Evolutionary conservation across 2,888 invertebrate species (phyloP).

Genomic region (Andrena haemorrhoa): DNA sequence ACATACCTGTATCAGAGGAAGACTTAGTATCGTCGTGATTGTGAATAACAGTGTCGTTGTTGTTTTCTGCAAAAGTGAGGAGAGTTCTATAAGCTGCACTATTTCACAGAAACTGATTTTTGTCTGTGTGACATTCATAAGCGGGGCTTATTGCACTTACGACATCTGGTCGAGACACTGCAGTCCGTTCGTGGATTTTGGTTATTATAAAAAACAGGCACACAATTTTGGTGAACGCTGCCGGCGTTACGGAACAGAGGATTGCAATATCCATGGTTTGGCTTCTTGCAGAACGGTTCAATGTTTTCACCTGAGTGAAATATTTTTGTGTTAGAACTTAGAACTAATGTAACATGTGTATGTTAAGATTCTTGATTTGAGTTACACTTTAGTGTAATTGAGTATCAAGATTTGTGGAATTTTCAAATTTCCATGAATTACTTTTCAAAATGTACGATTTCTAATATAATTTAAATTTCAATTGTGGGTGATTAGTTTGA

Average conservation of each 20-base stretch:
- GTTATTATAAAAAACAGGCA: slow-evolving; percentile 69
- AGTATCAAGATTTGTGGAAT: no score
- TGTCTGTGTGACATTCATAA: neutral
- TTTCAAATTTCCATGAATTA: no score
- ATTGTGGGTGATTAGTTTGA: neutral
- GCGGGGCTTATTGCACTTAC: slow-evolving; percentile 69
- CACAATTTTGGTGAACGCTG: slow-evolving; percentile 68
- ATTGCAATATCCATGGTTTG: slow-evolving; percentile 60
- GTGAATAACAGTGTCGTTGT: slow-evolving; percentile 64
- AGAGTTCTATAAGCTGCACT: neutral
- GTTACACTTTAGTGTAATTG: no score
- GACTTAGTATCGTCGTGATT: slow-evolving; percentile 25
- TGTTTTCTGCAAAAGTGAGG: slow-evolving; percentile 65
- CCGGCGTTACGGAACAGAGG: slow-evolving; percentile 52
- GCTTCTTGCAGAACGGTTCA: slow-evolving; percentile 75
- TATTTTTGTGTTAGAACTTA: neutral
- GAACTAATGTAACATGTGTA: no score
- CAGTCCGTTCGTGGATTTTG: slow-evolving; percentile 70
- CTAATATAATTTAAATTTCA: neutral
- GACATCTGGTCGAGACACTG: slow-evolving; percentile 72
- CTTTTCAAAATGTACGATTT: neutral
- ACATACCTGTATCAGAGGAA: slow-evolving; percentile 22
- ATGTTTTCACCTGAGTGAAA: slow-evolving; percentile 70
- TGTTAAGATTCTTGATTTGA: no score
- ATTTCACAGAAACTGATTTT: neutral